Base-by-base conservation (phyloP, 2,797 vertebrate species). In the Gallinago solitaria region DNA sequence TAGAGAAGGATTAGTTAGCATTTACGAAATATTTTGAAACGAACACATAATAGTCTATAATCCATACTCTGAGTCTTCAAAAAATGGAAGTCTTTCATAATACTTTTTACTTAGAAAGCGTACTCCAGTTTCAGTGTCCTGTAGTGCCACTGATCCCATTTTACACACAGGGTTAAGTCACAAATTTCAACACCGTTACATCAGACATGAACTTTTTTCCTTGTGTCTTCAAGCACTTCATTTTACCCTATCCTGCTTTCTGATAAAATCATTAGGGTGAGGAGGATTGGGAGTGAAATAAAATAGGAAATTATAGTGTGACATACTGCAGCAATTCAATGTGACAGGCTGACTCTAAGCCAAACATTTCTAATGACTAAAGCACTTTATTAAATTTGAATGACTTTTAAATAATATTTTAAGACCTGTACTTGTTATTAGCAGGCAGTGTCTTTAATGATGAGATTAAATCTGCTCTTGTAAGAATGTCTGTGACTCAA, bases 201-300 rank as follows among this genome's bases (percentile, higher is more conserved):
- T 60, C 81, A 89, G 57, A 71, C 32, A 43, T 37, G 11, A 83
- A 47, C 12, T 43, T 67, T 84, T 45, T 45, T 48, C 48, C 65
- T 83, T 28, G 20, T 69, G 81, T 83, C 53, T 85, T 71, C 68
- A 67, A 68, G 64, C 60, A 56, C 37, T 93, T 92, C 48, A 37
- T 83, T 94, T 87, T 83, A 54, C 35, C 24, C 23, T 86, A 6
- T 60, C 21, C 33, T 68, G 11, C 33, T 73, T 85, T 74, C 88
- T 90, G 78, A 89, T 56, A 90, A 90, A 95, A 71, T 48, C 71
- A 75, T 94, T 73, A 89, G 23, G 11, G 16, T 45, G 64, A 89
- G 19, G 84, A 89, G 39, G 25, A 59, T 12, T 83, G 64, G 30
- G 47, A 74, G 75, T 79, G 87, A 95, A 95, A 91, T 54, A 53